Base-by-base conservation (phyloP, 2,113 vertebrate genomes). In the Phyllopteryx taeniolatus region DNA sequence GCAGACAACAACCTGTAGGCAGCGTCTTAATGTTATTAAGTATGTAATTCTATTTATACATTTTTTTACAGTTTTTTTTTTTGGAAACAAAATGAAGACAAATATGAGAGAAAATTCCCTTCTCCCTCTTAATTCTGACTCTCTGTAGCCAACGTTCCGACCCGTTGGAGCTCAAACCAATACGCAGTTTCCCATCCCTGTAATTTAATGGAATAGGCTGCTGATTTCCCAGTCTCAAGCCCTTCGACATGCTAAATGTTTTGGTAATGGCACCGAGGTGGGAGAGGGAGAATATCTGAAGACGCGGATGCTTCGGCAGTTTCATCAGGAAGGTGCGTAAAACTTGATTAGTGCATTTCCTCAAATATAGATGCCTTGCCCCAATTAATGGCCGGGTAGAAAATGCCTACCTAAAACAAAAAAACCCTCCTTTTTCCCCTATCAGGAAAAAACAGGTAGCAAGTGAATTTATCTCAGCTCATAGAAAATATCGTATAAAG, bases 1-100 rank as follows among this genome's bases (percentile, higher is more conserved):
- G 61, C 94, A 93, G 42, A 96, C 89, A 42, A 92, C 73, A 2
- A 95, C 94, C 96, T 97, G 85, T 42, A 79, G 77, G 61, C 20
- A 35, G 19, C 42, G 53, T 13, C 15, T 51, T 11, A 9, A 6
- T 9, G 47, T 80, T 20, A 74, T 54, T n/a, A 22, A 33, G 14
- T 1, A 15, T 42, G 5, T 43, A 59, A 46, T 20, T 65, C 19
- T n/a, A 22, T 56, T 56, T 56, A 20, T 20, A 51, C 8, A 56
- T 20, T 56, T 56, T 20, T 20, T 56, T 39, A 39, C 35, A 39
- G 53, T 56, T 56, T 56, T 56, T 56, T 56, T 56, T n/a, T n/a
- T n/a, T n/a, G 65, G 59, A 72, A 75, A 72, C 65, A 56, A 61
- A 14, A 74, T 75, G 27, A 71, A 71, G 59, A 75, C 65, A 60